Percentiles rank a stretch among this genome's conserved stretches.
Conservation (phyloP, 2,113 vertebrate genomes). For the Rhynchomys soricoides region DNA sequence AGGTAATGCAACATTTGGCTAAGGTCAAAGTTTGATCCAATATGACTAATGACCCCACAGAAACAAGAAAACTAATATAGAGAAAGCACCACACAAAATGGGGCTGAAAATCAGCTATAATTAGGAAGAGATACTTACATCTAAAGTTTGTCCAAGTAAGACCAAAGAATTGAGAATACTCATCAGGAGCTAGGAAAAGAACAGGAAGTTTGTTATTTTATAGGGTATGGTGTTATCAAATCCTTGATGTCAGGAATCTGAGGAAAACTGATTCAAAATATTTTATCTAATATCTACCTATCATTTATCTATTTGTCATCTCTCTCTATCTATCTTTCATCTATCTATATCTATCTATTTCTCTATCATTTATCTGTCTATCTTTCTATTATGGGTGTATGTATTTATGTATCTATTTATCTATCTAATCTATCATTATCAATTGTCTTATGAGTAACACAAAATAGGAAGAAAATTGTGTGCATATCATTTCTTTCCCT, state of each 20-base stretch:
- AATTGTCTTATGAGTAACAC: not conserved
- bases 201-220: fast-evolving
- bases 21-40: not conserved
- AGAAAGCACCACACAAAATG: not conserved
- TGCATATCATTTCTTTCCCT: not conserved
- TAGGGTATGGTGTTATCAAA: fast-evolving
- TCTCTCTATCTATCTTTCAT: too few relatives aligned
- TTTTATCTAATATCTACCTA: too few relatives aligned
- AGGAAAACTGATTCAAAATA: not conserved
- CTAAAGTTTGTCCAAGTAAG: not conserved
- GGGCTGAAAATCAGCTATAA: not conserved
- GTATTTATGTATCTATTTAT: not conserved
- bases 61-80: not conserved
- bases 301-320: too few relatives aligned
- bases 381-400: too few relatives aligned
- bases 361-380: not conserved
- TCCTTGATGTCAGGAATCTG: not conserved
- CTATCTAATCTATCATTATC: not conserved
- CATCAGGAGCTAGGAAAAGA: not conserved
- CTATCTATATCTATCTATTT: not conserved
- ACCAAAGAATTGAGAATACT: not conserved
- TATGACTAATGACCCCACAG: not conserved
- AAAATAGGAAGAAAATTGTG: not conserved
- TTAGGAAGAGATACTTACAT: not conserved
- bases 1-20: not conserved